phyloP scores from a whole-genome alignment of 2,113 vertebrate genomes.

The Calidris pugnax region DNA sequence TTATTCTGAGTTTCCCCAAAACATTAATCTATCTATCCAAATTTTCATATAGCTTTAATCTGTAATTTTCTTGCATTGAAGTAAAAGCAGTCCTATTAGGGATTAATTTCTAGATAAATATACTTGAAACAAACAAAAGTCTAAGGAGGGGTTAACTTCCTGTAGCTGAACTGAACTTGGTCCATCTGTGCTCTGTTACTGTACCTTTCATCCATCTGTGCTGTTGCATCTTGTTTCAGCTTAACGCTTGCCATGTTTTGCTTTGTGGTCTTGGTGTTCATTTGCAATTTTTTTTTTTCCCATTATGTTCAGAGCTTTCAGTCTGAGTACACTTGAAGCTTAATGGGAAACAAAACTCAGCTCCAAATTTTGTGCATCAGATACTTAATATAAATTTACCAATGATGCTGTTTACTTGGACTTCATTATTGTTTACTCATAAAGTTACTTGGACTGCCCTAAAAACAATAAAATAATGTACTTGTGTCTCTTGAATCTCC shows the following conservation, averaged over 20 bases:
- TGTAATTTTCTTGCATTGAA: neutral
- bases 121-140: neutral
- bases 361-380: neutral
- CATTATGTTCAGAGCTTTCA: neutral
- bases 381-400: neutral
- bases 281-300: neutral
- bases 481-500: neutral
- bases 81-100: neutral
- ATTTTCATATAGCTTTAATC: neutral
- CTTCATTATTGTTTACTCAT: neutral
- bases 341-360: neutral
- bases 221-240: neutral
- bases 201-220: neutral
- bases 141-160: neutral
- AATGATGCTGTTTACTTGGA: neutral
- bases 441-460: neutral
- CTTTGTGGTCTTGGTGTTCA: neutral
- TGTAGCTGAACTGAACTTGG: neutral
- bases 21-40: neutral
- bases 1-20: neutral
- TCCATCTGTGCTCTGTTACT: neutral
- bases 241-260: neutral
- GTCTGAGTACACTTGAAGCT: neutral
- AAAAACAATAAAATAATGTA: slow-evolving; percentile 14
- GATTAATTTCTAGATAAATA: neutral